A percentile compares a stretch with the other conserved stretches of the same genome.
These are phyloP conservation scores for Oceanodroma tethys DNA, from an alignment of 2,113 vertebrate species.

Conservation along the genomic window DNA sequence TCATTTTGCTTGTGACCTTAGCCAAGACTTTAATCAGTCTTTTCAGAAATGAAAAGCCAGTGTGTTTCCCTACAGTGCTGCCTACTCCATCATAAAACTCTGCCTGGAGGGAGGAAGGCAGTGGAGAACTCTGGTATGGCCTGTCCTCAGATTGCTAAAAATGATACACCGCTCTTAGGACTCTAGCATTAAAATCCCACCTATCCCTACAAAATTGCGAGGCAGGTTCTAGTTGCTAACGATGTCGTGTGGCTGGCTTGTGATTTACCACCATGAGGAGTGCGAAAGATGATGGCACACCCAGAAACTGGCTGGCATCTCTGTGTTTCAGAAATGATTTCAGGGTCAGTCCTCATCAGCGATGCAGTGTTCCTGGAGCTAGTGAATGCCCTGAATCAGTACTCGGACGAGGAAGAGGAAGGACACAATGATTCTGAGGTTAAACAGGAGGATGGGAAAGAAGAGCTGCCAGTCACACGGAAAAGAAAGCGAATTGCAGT, in stretches of 20 bases:
- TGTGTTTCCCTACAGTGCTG: background rate
- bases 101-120: background rate
- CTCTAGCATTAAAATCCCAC: background rate
- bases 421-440: slow-evolving; percentile 75
- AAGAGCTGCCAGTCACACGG: slow-evolving; percentile 75
- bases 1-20: background rate
- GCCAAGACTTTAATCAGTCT: background rate
- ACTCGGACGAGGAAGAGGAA: slow-evolving; percentile 90
- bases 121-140: background rate
- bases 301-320: background rate
- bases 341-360: slow-evolving; percentile 90
- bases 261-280: rapidly evolving
- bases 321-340: slow-evolving; percentile 73
- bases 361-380: slow-evolving; percentile 95
- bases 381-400: slow-evolving; percentile 90
- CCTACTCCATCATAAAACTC: background rate
- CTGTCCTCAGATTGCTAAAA: background rate
- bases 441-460: slow-evolving; percentile 78
- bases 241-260: background rate
- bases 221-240: background rate
- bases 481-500: slow-evolving; percentile 74
- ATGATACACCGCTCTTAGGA: background rate
- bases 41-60: background rate
- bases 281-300: background rate
- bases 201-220: background rate